phyloP scores from a whole-genome alignment of 2,113 vertebrate species.

The Dipodomys ordii region DNA sequence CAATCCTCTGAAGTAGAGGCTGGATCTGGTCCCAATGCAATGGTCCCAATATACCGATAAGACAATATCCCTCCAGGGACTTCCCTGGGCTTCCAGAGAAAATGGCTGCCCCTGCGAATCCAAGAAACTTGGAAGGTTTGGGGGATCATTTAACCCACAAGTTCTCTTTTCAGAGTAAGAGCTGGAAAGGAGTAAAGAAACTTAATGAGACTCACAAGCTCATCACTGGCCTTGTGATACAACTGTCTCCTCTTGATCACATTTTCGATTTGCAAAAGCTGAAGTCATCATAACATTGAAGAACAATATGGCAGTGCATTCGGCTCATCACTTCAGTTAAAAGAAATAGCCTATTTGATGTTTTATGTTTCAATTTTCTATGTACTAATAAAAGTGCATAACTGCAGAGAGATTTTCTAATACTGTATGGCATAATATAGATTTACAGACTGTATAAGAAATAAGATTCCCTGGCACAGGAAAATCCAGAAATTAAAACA shows the following conservation, averaged over 20 bases:
- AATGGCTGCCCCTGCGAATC: not conserved
- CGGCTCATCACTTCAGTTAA: conserved; percentile 26
- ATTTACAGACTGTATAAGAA: conserved; percentile 47
- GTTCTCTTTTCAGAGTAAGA: not conserved
- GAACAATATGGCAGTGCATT: not conserved
- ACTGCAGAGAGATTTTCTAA: conserved; percentile 42
- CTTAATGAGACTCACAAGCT: not conserved
- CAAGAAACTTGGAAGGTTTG: not conserved
- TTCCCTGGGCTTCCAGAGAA: not conserved
- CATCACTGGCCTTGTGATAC: no score
- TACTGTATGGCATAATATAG: not conserved
- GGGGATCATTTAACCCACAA: not conserved
- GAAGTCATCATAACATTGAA: conserved; percentile 19
- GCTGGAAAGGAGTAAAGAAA: not conserved
- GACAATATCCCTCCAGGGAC: not conserved
- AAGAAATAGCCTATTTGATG: conserved; percentile 60
- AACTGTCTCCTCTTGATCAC: not conserved
- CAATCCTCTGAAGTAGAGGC: not conserved
- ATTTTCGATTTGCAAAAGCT: not conserved
- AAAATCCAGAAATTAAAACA: conserved; percentile 47
- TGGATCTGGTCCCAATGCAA: not conserved
- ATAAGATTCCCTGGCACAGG: conserved; percentile 2
- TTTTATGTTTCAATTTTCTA: conserved; percentile 73
- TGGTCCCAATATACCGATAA: not conserved
- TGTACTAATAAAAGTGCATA: conserved; percentile 59